A percentile compares a stretch with the other conserved stretches of the same genome.
phyloP scores from a whole-genome alignment of 2,113 vertebrate species.

The Osmerus mordax region DNA sequence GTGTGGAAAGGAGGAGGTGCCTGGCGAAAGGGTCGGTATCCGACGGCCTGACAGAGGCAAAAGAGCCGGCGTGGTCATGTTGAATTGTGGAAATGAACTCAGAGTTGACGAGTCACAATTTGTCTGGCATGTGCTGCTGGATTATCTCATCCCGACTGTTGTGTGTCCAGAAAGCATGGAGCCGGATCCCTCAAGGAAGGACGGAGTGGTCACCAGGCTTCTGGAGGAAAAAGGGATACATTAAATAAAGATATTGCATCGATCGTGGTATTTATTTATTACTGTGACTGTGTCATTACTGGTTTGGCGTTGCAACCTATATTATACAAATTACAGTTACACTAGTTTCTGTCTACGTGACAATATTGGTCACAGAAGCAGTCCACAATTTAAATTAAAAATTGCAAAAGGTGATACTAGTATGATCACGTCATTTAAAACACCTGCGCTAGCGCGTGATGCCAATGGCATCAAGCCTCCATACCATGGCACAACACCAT shows the following conservation, averaged over 20 bases:
- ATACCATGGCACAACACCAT: not conserved
- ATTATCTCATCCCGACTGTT: slow-evolving; percentile 72
- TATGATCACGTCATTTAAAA: slow-evolving; percentile 4
- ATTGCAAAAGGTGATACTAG: not conserved
- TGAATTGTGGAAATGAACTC: slow-evolving; percentile 15
- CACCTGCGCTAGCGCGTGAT: slow-evolving; percentile 8
- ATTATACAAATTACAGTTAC: too few species aligned
- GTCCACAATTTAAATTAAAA: not conserved
- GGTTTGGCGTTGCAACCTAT: too few species aligned
- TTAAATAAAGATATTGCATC: not conserved
- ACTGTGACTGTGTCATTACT: too few species aligned
- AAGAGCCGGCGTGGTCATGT: slow-evolving; percentile 93
- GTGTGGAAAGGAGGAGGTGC: slow-evolving; percentile 88
- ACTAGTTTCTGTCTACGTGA: too few species aligned
- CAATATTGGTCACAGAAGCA: too few species aligned
- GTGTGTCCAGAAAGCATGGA: slow-evolving; percentile 39
- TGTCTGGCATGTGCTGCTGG: slow-evolving; percentile 47
- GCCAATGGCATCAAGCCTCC: slow-evolving; percentile 8
- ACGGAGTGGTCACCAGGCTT: slow-evolving; percentile 40
- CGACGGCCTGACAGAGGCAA: slow-evolving; percentile 93
- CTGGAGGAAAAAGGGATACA: slow-evolving; percentile 18
- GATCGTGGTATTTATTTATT: too few species aligned
- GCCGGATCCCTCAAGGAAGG: slow-evolving; percentile 38
- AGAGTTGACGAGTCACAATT: slow-evolving; percentile 53
- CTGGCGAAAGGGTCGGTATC: slow-evolving; percentile 87